Percentiles rank a stretch among this genome's conserved stretches.
phyloP scores from a whole-genome alignment of 2,113 vertebrate genomes.

The Seriola quinqueradiata region DNA sequence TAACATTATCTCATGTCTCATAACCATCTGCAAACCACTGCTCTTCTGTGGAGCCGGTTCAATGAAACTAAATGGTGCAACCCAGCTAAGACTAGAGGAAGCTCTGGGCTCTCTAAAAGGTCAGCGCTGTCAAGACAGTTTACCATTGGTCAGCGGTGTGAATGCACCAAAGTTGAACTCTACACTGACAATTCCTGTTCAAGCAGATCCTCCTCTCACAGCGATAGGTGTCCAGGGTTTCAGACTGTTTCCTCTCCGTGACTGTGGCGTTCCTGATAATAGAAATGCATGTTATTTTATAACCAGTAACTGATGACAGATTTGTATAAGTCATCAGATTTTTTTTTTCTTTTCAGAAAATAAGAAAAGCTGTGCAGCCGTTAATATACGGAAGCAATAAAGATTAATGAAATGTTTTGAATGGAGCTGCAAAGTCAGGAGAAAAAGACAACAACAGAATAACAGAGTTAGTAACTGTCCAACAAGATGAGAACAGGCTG shows the following conservation, averaged over 20 bases:
- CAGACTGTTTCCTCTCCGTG: too few relatives aligned
- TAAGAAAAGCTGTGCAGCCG: background rate
- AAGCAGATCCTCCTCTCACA: background rate
- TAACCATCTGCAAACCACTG: background rate
- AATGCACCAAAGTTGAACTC: too few relatives aligned
- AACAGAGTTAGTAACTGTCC: background rate
- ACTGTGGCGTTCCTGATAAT: background rate
- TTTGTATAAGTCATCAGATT: constrained; percentile 21
- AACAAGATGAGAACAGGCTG: background rate
- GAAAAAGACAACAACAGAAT: constrained; percentile 26
- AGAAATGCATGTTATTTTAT: background rate
- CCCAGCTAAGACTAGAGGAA: background rate
- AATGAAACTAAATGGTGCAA: background rate
- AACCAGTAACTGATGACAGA: background rate
- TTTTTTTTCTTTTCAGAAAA: background rate
- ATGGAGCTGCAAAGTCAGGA: constrained; percentile 32
- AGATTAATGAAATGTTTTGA: constrained; percentile 31
- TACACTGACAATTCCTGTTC: background rate
- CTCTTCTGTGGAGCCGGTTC: too few relatives aligned
- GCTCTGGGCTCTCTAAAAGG: background rate
- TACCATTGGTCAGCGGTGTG: background rate
- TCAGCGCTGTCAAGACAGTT: background rate
- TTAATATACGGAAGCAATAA: background rate
- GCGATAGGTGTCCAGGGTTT: background rate
- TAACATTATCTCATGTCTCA: too few relatives aligned